Evolutionary conservation across 1,140 invertebrate genomes (phyloP), one percentile per base, ranked within the genome.

Genomic region (Megalopta genalis): DNA sequence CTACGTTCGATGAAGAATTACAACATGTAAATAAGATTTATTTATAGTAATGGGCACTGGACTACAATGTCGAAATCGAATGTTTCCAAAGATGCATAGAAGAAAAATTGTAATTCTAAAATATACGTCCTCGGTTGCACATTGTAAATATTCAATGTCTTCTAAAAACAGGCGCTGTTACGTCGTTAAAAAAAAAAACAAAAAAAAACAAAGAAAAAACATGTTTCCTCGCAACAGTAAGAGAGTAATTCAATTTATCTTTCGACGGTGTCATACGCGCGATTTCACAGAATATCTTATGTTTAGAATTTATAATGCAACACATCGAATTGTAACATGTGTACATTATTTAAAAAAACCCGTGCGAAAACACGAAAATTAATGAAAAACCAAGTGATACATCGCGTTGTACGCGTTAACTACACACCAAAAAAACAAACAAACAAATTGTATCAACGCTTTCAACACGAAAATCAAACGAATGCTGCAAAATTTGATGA

Each of bases 1-100:
- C 16, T 32, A 57, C 8, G n/a, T 60, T 73, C 54, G 23, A 63
- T 63, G 23, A 46, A 27, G 63, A 80, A 39, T 67, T 60, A 66
- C 8, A 46, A 69, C 27, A 65, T 77, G 39, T 70, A 59, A 65
- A 66, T 77, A 68, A 77, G 64, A 76, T 66, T 73, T 65, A 32
- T 70, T 69, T 81, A 81, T 77, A 18, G 63, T 46, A 75, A 37
- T 80, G 25, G 79, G 71, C 65, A 80, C 72, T 76, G 79, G 54
- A 78, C 76, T 79, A 66, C 70, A 79, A 74, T 79, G 64, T 79
- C 64, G 73, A 74, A 74, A 59, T 21, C 67, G 37, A 66, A 63
- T 37, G n/a, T 66, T 64, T 59, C 14, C 21, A n/a, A 73, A 65
- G 18, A 59, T 49, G 21, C 16, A 64, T 7, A 59, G 1, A 9